Evolutionary conservation across 2,113 vertebrate genomes (phyloP).

Genomic region (Amazona vittata): DNA sequence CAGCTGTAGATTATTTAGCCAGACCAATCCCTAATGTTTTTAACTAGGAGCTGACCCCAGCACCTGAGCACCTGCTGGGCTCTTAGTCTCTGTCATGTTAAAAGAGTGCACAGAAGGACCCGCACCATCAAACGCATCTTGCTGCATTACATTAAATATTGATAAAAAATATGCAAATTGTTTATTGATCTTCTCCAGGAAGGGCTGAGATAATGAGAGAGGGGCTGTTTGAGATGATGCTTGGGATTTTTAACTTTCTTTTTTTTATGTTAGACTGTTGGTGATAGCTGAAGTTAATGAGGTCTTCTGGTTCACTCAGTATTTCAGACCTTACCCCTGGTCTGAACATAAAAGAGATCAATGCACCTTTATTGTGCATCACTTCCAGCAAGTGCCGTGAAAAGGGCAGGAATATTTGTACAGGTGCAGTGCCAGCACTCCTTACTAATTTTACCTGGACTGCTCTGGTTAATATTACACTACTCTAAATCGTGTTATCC

Average conservation of each 20-base stretch:
- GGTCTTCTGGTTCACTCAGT: conserved; percentile 56
- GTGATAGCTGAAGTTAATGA: conserved; percentile 69
- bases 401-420: conserved; percentile 54
- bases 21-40: conserved; percentile 73
- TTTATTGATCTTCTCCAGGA: conserved; percentile 81
- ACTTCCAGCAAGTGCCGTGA: conserved; percentile 22
- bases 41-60: conserved; percentile 70
- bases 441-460: background rate
- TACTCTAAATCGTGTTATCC: conserved; percentile 16
- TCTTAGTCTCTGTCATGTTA: conserved; percentile 81
- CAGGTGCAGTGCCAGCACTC: conserved; percentile 34
- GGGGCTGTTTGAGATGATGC: conserved; percentile 49
- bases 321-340: conserved; percentile 49
- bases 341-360: conserved; percentile 64
- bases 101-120: conserved; percentile 73
- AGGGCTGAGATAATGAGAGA: conserved; percentile 72
- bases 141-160: conserved; percentile 87
- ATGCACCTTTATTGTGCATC: conserved; percentile 57
- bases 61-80: conserved; percentile 71
- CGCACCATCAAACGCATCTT: conserved; percentile 78
- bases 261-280: conserved; percentile 33
- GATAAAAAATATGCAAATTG: conserved; percentile 88
- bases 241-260: conserved; percentile 53
- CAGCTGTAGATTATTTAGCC: conserved; percentile 81
- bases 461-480: conserved; percentile 53